A percentile compares a stretch with the other conserved stretches of the same genome.
phyloP scores from a whole-genome alignment of 2,113 vertebrate genomes.

The Amblyopsis rosae region DNA sequence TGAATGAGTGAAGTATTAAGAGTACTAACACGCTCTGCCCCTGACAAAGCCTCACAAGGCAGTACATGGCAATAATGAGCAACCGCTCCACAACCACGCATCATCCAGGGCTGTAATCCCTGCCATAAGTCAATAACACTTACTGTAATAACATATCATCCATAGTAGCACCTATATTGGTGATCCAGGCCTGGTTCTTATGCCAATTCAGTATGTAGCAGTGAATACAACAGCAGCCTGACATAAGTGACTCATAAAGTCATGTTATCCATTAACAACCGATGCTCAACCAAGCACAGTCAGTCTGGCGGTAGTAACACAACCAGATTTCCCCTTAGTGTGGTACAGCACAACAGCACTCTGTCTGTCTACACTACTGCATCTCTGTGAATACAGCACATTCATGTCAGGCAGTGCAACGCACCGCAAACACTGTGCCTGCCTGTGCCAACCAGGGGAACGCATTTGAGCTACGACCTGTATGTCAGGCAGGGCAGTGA shows the following conservation, averaged over 20 bases:
- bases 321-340: too few relatives aligned
- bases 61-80: neutral
- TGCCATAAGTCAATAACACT: neutral
- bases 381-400: neutral
- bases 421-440: slow-evolving; percentile 2
- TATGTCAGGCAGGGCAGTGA: slow-evolving; percentile 20
- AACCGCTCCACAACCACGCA: neutral
- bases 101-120: neutral
- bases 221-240: too few relatives aligned
- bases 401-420: slow-evolving; percentile 10
- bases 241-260: too few relatives aligned
- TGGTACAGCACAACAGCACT: neutral
- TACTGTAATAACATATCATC: neutral
- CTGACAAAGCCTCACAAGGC: neutral
- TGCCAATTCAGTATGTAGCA: too few relatives aligned
- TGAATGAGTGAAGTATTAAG: neutral
- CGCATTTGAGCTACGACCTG: slow-evolving; percentile 1
- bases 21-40: slow-evolving; percentile 17
- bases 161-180: neutral
- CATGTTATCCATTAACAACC: too few relatives aligned
- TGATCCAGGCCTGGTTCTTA: neutral
- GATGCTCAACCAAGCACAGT: too few relatives aligned
- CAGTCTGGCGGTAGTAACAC: too few relatives aligned
- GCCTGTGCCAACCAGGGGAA: slow-evolving; percentile 5
- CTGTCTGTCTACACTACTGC: neutral